Evolutionary conservation across 1,140 invertebrate species (phyloP).

Genomic region (Bradynema listronoti): DNA sequence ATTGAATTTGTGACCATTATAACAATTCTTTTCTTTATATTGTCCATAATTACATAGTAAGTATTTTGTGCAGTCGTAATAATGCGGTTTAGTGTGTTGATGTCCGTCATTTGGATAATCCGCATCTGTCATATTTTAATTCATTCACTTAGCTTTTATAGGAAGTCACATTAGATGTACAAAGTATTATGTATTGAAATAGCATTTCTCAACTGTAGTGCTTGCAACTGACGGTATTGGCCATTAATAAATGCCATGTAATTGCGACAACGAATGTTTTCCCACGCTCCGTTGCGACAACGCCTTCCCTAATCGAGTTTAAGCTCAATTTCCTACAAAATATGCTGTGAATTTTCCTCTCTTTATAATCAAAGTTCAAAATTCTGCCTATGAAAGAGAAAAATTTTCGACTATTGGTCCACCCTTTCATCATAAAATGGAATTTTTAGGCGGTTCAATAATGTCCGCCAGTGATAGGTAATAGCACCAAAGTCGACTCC

Average conservation of each 20-base stretch:
- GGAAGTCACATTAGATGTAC: not conserved
- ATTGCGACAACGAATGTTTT: conserved; percentile 12
- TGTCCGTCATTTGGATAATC: conserved; percentile 3
- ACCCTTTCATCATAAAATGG: too few relatives aligned
- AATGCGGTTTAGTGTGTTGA: conserved; percentile 10
- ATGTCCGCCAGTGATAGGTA: too few relatives aligned
- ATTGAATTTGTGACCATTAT: conserved; percentile 27
- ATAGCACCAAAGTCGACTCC: too few relatives aligned
- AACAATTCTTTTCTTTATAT: conserved; percentile 23
- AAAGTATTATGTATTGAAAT: not conserved
- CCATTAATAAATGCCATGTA: conserved; percentile 25
- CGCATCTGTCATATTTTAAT: not conserved
- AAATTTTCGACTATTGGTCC: too few relatives aligned
- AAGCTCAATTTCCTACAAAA: conserved; percentile 2
- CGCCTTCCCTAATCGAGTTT: conserved; percentile 12
- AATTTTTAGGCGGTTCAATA: too few relatives aligned
- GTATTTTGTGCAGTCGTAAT: conserved; percentile 23
- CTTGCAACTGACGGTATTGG: conserved; percentile 12
- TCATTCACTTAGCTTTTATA: not conserved
- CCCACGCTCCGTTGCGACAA: conserved; percentile 21
- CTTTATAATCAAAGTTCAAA: too few relatives aligned
- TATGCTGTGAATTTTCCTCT: too few relatives aligned
- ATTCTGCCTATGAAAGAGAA: too few relatives aligned
- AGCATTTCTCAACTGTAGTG: not conserved
- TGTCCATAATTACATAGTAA: conserved; percentile 23